Evolutionary conservation across 92 coral and sea anemone genomes (phyloP).

Genomic region (Zoanthus gigantus): DNA sequence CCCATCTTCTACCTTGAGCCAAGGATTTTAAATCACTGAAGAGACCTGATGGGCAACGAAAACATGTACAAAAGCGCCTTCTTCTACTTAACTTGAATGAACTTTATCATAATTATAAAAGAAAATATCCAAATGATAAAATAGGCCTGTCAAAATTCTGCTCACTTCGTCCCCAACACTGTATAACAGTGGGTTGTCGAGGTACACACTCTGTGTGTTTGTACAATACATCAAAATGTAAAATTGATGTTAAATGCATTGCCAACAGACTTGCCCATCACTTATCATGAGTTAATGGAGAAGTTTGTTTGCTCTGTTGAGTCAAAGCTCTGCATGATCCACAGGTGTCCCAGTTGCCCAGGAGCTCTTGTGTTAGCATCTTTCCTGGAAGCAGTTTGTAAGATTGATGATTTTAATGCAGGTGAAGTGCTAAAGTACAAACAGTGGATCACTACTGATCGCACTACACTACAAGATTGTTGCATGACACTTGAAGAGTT

Average conservation of each 20-base stretch:
- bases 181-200: neutral
- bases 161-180: neutral
- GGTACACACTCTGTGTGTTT: neutral
- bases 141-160: neutral
- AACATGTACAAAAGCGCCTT: neutral
- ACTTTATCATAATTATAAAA: neutral
- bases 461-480: neutral
- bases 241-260: neutral
- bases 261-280: neutral
- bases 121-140: neutral
- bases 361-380: too few relatives aligned
- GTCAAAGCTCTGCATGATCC: neutral
- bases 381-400: neutral
- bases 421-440: neutral
- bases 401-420: neutral
- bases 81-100: neutral
- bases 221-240: neutral
- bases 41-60: neutral
- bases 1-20: constrained; percentile 25
- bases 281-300: neutral
- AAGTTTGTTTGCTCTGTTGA: neutral
- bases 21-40: neutral
- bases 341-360: too few relatives aligned
- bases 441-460: neutral
- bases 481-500: neutral